Conservation (phyloP, 1,140 invertebrate genomes). For the Galleria mellonella region DNA sequence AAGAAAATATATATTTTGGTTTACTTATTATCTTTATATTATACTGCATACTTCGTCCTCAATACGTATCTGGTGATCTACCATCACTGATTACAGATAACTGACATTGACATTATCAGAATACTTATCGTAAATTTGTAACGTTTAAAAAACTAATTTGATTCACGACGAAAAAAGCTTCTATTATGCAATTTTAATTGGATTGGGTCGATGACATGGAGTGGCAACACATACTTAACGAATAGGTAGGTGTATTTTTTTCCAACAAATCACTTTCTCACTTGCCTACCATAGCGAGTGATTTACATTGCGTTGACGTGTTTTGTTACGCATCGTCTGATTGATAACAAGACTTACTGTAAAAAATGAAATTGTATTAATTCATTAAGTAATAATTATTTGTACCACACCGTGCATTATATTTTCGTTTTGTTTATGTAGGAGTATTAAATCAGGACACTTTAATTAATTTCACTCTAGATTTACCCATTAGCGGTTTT, state of each 20-base stretch:
- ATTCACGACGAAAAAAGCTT: constrained; percentile 28
- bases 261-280: constrained; percentile 37
- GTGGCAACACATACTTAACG: constrained; percentile 18
- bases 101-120: constrained; percentile 21
- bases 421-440: too few relatives aligned
- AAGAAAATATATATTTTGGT: too few relatives aligned
- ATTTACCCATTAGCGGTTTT: too few relatives aligned
- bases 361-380: too few relatives aligned
- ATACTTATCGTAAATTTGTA: constrained; percentile 35
- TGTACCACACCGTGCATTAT: too few relatives aligned
- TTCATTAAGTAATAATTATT: too few relatives aligned
- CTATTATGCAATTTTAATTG: constrained; percentile 56
- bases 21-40: too few relatives aligned
- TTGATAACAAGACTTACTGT: background rate
- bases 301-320: constrained; percentile 7
- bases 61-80: too few relatives aligned
- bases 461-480: too few relatives aligned
- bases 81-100: background rate
- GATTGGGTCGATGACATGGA: constrained; percentile 43
- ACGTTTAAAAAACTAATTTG: constrained; percentile 45
- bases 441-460: too few relatives aligned
- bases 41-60: too few relatives aligned
- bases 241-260: constrained; percentile 23
- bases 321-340: constrained; percentile 3
- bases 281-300: constrained; percentile 8